phyloP scores from a whole-genome alignment of 2,888 invertebrate species.

The Macropis europaea region DNA sequence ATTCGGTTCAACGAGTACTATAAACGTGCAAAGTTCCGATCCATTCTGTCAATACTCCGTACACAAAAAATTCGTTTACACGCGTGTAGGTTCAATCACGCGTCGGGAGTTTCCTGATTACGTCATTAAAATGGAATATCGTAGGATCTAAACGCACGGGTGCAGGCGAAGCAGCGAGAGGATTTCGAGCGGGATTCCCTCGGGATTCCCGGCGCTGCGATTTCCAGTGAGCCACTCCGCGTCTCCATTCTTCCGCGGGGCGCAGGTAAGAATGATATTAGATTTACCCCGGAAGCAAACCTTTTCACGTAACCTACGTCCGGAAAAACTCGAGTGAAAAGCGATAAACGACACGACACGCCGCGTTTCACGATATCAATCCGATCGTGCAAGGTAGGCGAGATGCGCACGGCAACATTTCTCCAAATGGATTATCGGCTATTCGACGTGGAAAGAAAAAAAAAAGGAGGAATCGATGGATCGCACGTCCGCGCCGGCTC shows the following conservation, averaged over 20 bases:
- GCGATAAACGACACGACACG: conserved; percentile 62
- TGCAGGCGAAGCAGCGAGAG: conserved; percentile 13
- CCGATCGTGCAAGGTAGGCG: conserved; percentile 36
- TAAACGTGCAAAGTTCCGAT: no score
- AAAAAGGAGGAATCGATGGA: background rate
- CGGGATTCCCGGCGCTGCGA: conserved; percentile 45
- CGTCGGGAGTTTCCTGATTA: conserved; percentile 21
- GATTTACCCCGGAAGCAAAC: conserved; percentile 56
- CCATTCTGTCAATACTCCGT: no score
- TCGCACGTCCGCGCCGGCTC: background rate
- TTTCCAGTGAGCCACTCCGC: conserved; percentile 58
- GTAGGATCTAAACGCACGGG: background rate
- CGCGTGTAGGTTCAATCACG: background rate
- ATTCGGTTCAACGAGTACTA: no score
- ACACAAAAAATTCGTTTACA: no score
- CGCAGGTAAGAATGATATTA: conserved; percentile 64
- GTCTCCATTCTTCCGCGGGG: conserved; percentile 58
- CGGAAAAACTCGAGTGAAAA: conserved; percentile 53
- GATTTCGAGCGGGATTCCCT: conserved; percentile 43
- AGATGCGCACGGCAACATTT: conserved; percentile 37
- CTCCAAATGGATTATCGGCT: conserved; percentile 50
- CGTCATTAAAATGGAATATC: conserved; percentile 43
- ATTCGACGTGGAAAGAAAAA: conserved; percentile 7
- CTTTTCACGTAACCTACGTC: conserved; percentile 47
- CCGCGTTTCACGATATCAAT: conserved; percentile 56